Conservation (phyloP, 2,888 invertebrate genomes). For the Andrena chrysosceles region DNA sequence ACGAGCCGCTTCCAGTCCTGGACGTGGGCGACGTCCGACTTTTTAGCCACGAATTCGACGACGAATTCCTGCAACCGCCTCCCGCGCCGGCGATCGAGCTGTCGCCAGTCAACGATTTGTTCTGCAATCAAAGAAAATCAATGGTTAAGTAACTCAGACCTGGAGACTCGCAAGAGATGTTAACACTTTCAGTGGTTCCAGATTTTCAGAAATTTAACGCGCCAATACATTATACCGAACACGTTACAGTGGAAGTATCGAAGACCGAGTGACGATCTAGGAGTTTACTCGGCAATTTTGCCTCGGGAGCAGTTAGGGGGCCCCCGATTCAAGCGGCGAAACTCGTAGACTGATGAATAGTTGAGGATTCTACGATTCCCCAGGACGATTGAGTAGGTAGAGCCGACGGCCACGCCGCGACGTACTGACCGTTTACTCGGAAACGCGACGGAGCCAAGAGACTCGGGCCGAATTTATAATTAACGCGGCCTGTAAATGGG, state of each 20-base stretch:
- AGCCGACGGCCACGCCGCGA: constrained; percentile 49
- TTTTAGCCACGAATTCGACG: constrained; percentile 82
- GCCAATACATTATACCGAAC: constrained; percentile 15
- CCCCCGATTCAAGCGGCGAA: constrained; percentile 7
- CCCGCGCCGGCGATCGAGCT: constrained; percentile 75
- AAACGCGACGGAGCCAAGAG: constrained; percentile 59
- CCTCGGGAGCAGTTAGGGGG: constrained; percentile 4
- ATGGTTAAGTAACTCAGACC: not conserved
- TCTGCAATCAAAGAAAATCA: constrained; percentile 71
- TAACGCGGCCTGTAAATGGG: constrained; percentile 79
- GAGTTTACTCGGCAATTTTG: constrained; percentile 42
- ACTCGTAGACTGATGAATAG: constrained; percentile 56
- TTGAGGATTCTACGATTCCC: constrained; percentile 58
- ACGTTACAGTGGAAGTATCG: constrained; percentile 7
- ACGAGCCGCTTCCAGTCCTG: constrained; percentile 81
- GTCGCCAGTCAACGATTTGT: constrained; percentile 78
- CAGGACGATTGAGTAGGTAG: constrained; percentile 54
- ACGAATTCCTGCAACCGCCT: constrained; percentile 76
- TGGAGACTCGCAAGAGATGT: not conserved
- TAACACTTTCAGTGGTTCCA: too few relatives aligned
- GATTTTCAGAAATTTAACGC: not conserved
- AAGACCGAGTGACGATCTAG: not conserved
- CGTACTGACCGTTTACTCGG: constrained; percentile 72
- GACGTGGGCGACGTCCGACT: constrained; percentile 81
- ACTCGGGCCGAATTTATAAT: constrained; percentile 78